Base-by-base conservation (phyloP, 2,888 invertebrate genomes). In the Leptogaster cylindrica region DNA sequence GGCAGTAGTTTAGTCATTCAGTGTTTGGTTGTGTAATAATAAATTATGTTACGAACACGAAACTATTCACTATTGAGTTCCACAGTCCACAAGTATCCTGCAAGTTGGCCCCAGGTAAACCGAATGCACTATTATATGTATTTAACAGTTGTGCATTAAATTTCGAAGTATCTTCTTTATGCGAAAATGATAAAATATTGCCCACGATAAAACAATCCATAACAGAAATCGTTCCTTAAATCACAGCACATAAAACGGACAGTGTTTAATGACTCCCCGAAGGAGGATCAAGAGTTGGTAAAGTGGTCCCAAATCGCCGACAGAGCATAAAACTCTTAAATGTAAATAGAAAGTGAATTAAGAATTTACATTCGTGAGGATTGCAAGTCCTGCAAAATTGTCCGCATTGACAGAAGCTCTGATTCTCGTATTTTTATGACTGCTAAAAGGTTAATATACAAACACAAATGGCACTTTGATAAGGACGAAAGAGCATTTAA, bases 361-460 rank as follows among this genome's bases (percentile, higher is more conserved):
- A 46, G 25, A 46, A 46, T 46, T 46, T 46, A 46, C 46, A 46
- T 46, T 25, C 46, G 20, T 23, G n/a, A n/a, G n/a, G n/a, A n/a
- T n/a, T n/a, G n/a, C 23, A 46, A 46, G 46, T 12, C 46, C 4
- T 46, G 46, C 46, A 23, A 23, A 23, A 46, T n/a, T n/a, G 10
- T 23, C 44, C 10, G 10, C 20, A 25, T 25, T 46, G 46, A 16
- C 46, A 16, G 23, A 46, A 20, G 46, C n/a, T 2, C 46, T 23
- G 8, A 46, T 46, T 12, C 46, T 7, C 8, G 27, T 50, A 50
- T 27, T 27, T 50, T 50, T 50, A 50, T 50, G 50, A 28, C 50
- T 50, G 50, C 27, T 50, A 27, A 50, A 50, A 50, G 50, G 50
- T 50, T 27, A 50, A 50, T 27, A n/a, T n/a, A 27, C 50, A 50